Evolutionary conservation across 2,888 invertebrate genomes (phyloP), one percentile per base, ranked within the genome.

Genomic region (Apodemia zela): DNA sequence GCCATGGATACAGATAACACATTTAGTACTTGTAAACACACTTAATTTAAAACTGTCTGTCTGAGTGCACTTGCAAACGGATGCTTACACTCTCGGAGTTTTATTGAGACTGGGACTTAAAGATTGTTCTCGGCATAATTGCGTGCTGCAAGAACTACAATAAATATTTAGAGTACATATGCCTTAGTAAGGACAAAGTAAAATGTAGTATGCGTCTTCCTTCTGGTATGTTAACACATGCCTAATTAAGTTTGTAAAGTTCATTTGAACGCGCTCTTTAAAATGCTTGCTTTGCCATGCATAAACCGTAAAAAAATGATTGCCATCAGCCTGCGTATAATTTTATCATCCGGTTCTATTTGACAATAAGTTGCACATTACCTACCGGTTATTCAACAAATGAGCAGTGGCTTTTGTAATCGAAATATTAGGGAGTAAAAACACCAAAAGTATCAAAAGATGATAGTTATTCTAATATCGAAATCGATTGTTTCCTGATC

Each of bases 1-100:
- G 84, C 89, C 90, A 91, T 91, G 85, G 87, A 88, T 80, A 89
- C 87, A 77, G 72, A 73, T 77, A 47, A 73, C 73, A 76, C 87
- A 89, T 87, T 66, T 67, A 69, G 65, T 64, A 69, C 68, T 65
- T 74, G 69, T 75, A 70, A 74, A 69, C 78, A 78, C 72, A 74
- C 72, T 75, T 73, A 75, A 75, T 77, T 77, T 78, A 67, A 67
- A 68, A 74, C 73, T 78, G 79, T 76, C 80, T 79, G 81, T 75
- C 73, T 80, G 79, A 84, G 80, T 82, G 78, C 84, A 80, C 79
- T 74, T 69, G 69, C 74, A 71, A 77, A 72, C 72, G 78, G 77
- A 80, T 77, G 80, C 76, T 77, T 75, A 72, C 78, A 71, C 78
- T 73, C 75, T 75, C 74, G 70, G 73, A 72, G 75, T 72, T 71